Percentiles rank a stretch among this genome's conserved stretches.
These are phyloP conservation scores for Ictidomys tridecemlineatus DNA, from an alignment of 2,113 vertebrate species.

Conservation along the genomic window DNA sequence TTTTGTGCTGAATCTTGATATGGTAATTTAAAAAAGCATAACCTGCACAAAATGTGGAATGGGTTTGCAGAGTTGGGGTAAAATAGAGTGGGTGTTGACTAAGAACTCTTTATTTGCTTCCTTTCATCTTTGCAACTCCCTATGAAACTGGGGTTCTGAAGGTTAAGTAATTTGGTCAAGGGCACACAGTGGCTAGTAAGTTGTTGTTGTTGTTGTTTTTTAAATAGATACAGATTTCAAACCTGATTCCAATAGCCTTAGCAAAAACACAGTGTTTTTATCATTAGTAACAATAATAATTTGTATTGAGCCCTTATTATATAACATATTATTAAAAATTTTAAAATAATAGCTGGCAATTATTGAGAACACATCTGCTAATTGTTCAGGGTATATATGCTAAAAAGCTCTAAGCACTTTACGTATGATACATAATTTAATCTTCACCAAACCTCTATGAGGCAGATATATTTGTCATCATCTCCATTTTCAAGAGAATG, in stretches of 20 bases:
- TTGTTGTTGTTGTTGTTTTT: background rate
- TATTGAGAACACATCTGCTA: background rate
- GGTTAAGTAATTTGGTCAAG: background rate
- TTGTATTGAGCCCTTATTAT: background rate
- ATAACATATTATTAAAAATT: background rate
- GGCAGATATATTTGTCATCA: background rate
- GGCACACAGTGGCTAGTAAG: background rate
- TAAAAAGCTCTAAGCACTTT: conserved; percentile 13
- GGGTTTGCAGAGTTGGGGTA: background rate
- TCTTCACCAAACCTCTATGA: background rate
- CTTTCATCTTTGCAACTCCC: background rate
- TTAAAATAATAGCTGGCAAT: conserved; percentile 38
- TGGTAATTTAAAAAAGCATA: conserved; percentile 60
- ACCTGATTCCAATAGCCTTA: background rate
- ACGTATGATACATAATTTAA: conserved; percentile 6
- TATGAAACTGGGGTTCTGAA: background rate
- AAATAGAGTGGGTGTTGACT: background rate
- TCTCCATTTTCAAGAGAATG: conserved; percentile 30
- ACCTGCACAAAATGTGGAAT: conserved; percentile 30
- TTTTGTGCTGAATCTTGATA: conserved; percentile 70
- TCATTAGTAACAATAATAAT: conserved; percentile 16
- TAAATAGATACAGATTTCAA: background rate
- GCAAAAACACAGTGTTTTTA: background rate
- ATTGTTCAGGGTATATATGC: background rate
- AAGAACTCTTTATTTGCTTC: background rate